These are phyloP conservation scores for Papilio demoleus DNA, from an alignment of 2,888 invertebrate genomes.

Conservation along the genomic window DNA sequence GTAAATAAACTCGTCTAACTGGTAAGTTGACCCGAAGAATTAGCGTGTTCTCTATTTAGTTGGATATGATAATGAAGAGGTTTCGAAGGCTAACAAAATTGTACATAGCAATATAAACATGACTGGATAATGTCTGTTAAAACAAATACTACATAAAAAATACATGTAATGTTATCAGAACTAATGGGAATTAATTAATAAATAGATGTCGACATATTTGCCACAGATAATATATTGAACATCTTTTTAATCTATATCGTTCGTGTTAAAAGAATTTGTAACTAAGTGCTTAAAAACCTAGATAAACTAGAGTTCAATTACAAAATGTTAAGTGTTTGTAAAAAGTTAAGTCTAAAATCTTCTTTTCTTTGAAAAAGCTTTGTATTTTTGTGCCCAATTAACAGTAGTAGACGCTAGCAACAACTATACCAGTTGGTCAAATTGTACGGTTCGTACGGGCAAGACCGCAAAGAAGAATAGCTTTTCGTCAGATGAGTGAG, in stretches of 20 bases:
- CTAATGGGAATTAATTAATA: constrained; percentile 11
- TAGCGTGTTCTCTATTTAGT: constrained; percentile 32
- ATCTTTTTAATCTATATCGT: background rate
- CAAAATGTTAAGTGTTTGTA: background rate
- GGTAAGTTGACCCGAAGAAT: constrained; percentile 28
- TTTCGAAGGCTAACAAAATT: constrained; percentile 27
- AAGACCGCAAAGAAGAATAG: too few relatives aligned
- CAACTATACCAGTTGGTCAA: too few relatives aligned
- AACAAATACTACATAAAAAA: background rate
- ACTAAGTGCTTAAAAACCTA: background rate
- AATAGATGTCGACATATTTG: constrained; percentile 12
- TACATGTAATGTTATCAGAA: constrained; percentile 6
- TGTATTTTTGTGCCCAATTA: too few relatives aligned
- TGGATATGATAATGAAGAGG: constrained; percentile 36
- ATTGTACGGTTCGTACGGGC: too few relatives aligned
- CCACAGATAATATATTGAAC: background rate
- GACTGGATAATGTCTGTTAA: background rate
- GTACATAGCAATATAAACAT: background rate
- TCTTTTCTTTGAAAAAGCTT: too few relatives aligned
- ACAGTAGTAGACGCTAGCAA: too few relatives aligned
- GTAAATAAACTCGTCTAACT: constrained; percentile 34
- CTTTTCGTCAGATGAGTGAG: too few relatives aligned
- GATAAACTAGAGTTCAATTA: background rate
- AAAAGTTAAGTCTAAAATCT: too few relatives aligned
- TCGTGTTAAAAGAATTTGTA: background rate